Conservation (phyloP, 64 coral and sea anemone genomes). For the Montipora sp. region DNA sequence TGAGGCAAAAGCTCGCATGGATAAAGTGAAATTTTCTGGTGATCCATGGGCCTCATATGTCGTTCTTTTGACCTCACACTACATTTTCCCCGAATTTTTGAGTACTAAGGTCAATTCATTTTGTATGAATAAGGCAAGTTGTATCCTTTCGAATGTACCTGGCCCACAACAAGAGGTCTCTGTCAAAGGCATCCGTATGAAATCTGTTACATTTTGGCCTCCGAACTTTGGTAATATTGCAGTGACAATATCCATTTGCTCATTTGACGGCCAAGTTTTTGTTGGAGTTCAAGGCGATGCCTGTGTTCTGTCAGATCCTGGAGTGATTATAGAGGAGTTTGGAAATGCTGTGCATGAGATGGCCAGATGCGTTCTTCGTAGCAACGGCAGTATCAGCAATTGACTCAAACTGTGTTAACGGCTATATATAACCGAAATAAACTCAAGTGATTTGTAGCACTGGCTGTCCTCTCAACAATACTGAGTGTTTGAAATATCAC, state of each 20-base stretch:
- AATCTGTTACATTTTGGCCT: slow-evolving; percentile 79
- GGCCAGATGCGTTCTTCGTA: slow-evolving; percentile 48
- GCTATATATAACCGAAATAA: too few relatives aligned
- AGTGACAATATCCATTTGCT: slow-evolving; percentile 70
- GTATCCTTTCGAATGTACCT: slow-evolving; percentile 94
- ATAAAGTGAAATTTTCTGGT: slow-evolving; percentile 67
- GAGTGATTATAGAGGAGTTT: slow-evolving; percentile 20
- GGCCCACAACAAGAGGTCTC: slow-evolving; percentile 61
- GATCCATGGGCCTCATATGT: slow-evolving; percentile 66
- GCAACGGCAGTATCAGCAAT: not conserved
- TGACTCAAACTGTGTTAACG: not conserved
- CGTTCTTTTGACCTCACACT: slow-evolving; percentile 49
- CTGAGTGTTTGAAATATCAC: too few relatives aligned
- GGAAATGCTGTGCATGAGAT: slow-evolving; percentile 49
- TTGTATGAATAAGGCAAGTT: slow-evolving; percentile 57
- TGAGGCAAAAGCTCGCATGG: slow-evolving; percentile 63
- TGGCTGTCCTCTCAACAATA: too few relatives aligned
- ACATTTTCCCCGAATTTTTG: slow-evolving; percentile 66
- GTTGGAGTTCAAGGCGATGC: slow-evolving; percentile 82
- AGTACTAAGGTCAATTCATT: slow-evolving; percentile 27
- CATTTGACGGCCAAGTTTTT: slow-evolving; percentile 76
- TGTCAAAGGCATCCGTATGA: slow-evolving; percentile 52
- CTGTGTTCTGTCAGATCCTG: slow-evolving; percentile 69
- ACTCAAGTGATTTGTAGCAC: too few relatives aligned
- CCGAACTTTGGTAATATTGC: slow-evolving; percentile 80